Conservation (phyloP, 2,888 invertebrate genomes). For the Ceraclea dissimilis region DNA sequence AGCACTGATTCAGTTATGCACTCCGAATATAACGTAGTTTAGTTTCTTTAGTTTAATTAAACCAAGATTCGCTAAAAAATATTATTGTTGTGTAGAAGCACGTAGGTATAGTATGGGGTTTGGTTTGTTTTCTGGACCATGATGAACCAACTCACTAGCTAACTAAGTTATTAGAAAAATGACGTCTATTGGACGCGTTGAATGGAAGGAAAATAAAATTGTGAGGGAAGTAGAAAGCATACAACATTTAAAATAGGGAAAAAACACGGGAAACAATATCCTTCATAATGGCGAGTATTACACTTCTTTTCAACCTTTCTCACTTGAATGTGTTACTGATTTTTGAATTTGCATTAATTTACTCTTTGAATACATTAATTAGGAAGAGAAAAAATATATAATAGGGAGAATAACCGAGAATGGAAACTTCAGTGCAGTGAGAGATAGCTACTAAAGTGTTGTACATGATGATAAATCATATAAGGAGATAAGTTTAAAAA, state of each 20-base stretch:
- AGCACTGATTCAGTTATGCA: too few species aligned
- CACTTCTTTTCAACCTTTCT: conserved; percentile 18
- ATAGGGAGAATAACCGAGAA: conserved; percentile 9
- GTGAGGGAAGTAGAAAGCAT: conserved; percentile 3
- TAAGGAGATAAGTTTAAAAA: too few species aligned
- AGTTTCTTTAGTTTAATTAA: too few species aligned
- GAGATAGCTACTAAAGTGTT: too few species aligned
- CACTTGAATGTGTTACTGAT: conserved; percentile 21
- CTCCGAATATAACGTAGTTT: too few species aligned
- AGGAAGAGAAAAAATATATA: conserved; percentile 12
- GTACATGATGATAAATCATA: too few species aligned
- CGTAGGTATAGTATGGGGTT: too few species aligned
- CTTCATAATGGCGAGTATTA: conserved; percentile 15
- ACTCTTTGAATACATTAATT: conserved; percentile 20
- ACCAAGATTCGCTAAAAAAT: too few species aligned
- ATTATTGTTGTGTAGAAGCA: too few species aligned
- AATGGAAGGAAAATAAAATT: not conserved
- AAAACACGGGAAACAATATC: conserved; percentile 18
- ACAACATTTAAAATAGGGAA: conserved; percentile 15
- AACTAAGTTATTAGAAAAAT: conserved; percentile 1
- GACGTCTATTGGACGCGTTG: not conserved
- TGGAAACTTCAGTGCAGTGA: conserved; percentile 9
- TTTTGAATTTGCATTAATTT: conserved; percentile 19
- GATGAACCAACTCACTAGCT: not conserved
- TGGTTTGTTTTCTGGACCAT: too few species aligned